Base-by-base conservation (phyloP, 2,797 vertebrate species). In the Zenarchopterus dispar region DNA sequence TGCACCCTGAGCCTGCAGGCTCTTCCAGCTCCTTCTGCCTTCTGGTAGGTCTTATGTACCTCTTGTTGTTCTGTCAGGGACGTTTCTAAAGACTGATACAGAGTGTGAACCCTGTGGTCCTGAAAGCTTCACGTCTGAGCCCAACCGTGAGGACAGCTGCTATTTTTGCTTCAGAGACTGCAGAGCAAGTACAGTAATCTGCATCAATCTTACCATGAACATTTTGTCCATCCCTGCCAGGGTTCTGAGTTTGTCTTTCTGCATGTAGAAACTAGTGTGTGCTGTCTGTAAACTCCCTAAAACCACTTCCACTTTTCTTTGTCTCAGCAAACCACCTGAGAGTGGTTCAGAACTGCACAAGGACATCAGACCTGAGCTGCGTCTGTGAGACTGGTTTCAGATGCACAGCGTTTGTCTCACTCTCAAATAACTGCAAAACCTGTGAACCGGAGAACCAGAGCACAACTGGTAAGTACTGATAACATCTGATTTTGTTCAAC, bases 101-200 rank as follows among this genome's bases (percentile, higher is more conserved):
- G 0, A 45, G 51, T 91, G 90, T 45, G 3, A 0, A n/a, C 23
- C 62, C 6, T 91, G 90, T 64, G 15, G 68, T 43, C 0, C 1
- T 8, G 84, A 77, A 51, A 57, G 0, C 1, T 91, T 68, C 70
- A 87, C 83, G 2, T 1, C n/a, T 6, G 0, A 2, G 0, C 0
- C 0, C 17, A 91, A 91, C 72, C 0, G 1, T 3, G 90, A 90
- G 6, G 0, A 1, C 0, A 24, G 0, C 6, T 91, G 90, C 47
- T 50, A 39, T 13, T 15, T 0, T 19, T 91, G 89, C 74, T 89
- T 22, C 13, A 8, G 56, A 48, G 86, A 89, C 80, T 91, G 89
- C 70, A 67, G 2, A 43, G 1, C 68, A 76, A 67, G 89, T 91
- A 81, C 46, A 62, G 26, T 65, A 51, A 67, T 49, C 36, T 61